Base-by-base conservation (phyloP, 2,888 invertebrate species). In the Timema podura region DNA sequence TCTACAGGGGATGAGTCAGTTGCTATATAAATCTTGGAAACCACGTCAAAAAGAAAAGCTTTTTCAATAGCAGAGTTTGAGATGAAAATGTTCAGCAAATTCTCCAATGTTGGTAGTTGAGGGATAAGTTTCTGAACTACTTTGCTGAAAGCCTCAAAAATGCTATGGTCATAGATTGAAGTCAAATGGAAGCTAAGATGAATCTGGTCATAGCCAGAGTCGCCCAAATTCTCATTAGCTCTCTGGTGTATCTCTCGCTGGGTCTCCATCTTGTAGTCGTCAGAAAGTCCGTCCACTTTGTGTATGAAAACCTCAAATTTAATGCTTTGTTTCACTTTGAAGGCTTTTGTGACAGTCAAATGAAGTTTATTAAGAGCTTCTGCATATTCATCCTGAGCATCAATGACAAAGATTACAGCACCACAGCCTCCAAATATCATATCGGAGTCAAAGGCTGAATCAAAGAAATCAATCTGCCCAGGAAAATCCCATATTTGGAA, bases 401-500 rank as follows among this genome's bases (percentile, higher is more conserved):
- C 98, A 78, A 99, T 98, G 47, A 99, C 98, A 86, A 98, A 99
- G 49, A 99, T 95, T 61, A 99, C 84, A 65, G 99, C 98, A 69
- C 97, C 98, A 83, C 97, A 98, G 44, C 96, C 95, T 64, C 96
- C 94, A 85, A 98, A 98, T 78, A 98, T 96, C 85, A 92, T 92
- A 76, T 97, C 96, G 13, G 94, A 93, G 83, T 98, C 97, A 83
- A 97, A 97, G 10, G 93, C 91, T 48, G 95, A 91, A 85, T 98
- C 97, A 82, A 98, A 95, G 79, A 97, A 96, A 81, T 98, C 97
- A 75, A 98, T 95, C 82, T 99, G 98, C 0, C 98, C 99, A 6
- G 99, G 99, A 82, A 99, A 96, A 81, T 99, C 99, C 95, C 98
- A 98, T 75, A 99, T 98, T 89, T 98, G 96, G 84, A 99, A 99